phyloP scores from a whole-genome alignment of 2,888 invertebrate species.

The Tinea trinotella region DNA sequence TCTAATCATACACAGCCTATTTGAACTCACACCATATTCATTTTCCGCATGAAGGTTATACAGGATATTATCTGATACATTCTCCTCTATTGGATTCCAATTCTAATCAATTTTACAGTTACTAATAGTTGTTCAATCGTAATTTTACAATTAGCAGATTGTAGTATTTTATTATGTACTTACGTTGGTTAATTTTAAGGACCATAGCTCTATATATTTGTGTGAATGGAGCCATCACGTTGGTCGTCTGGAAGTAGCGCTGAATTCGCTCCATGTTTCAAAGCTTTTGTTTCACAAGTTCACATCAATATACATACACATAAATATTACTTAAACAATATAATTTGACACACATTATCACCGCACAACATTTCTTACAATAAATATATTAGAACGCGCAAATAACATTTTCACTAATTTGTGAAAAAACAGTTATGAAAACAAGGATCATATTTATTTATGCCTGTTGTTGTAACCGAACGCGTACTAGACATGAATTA shows the following conservation, averaged over 20 bases:
- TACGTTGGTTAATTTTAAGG: constrained; percentile 63
- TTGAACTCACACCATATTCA: too few species aligned
- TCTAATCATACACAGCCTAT: too few species aligned
- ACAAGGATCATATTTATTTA: not conserved
- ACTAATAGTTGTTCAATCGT: too few species aligned
- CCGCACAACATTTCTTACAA: constrained; percentile 27
- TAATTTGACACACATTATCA: constrained; percentile 70
- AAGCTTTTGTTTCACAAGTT: not conserved
- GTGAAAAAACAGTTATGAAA: not conserved
- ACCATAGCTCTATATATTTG: constrained; percentile 61
- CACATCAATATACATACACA: constrained; percentile 18
- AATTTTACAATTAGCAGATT: too few species aligned
- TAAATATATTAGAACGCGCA: constrained; percentile 6
- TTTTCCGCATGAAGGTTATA: too few species aligned
- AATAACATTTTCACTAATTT: constrained; percentile 1
- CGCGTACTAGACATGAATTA: constrained; percentile 7
- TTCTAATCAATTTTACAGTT: too few species aligned
- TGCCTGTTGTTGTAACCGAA: not conserved
- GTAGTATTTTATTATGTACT: too few species aligned
- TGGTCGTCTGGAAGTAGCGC: constrained; percentile 31
- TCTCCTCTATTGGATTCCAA: too few species aligned
- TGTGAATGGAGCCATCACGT: constrained; percentile 57
- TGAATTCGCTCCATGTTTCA: constrained; percentile 26
- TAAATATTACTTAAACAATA: constrained; percentile 48
- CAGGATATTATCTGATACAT: too few species aligned